Evolutionary conservation across 2,113 vertebrate species (phyloP).

Genomic region (Hippotragus niger): DNA sequence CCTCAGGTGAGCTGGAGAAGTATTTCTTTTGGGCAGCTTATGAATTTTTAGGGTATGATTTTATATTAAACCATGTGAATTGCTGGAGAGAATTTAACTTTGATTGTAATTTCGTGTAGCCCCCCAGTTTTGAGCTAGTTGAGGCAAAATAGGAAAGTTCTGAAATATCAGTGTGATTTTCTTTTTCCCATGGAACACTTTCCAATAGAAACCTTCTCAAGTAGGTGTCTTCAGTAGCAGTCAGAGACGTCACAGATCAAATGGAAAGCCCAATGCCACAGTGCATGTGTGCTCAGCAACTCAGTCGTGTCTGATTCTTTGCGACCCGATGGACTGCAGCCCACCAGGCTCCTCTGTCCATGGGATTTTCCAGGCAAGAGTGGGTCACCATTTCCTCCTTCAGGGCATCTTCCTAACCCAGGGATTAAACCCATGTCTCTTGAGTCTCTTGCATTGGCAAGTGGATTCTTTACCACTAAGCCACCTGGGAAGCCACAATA

Average conservation of each 20-base stretch:
- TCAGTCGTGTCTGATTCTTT: background rate
- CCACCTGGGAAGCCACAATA: background rate
- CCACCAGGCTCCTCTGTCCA: background rate
- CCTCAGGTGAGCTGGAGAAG: background rate
- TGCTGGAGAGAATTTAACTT: background rate
- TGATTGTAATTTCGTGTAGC: background rate
- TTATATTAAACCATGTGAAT: background rate
- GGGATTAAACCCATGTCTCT: background rate
- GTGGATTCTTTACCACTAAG: background rate
- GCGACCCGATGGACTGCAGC: background rate
- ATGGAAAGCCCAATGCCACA: background rate
- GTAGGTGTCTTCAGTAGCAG: too few relatives aligned
- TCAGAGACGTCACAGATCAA: background rate
- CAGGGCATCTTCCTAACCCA: background rate
- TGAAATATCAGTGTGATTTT: background rate
- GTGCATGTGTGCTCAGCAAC: fast-evolving
- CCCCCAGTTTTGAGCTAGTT: background rate
- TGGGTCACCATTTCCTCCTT: background rate
- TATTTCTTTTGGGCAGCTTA: background rate
- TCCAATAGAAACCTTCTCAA: background rate
- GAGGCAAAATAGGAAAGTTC: background rate
- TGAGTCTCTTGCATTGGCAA: background rate
- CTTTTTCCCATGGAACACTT: background rate
- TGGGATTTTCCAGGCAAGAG: background rate
- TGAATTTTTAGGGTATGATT: background rate